Base-by-base conservation (phyloP, 1,140 invertebrate genomes). In the Chrysopa pallens region DNA sequence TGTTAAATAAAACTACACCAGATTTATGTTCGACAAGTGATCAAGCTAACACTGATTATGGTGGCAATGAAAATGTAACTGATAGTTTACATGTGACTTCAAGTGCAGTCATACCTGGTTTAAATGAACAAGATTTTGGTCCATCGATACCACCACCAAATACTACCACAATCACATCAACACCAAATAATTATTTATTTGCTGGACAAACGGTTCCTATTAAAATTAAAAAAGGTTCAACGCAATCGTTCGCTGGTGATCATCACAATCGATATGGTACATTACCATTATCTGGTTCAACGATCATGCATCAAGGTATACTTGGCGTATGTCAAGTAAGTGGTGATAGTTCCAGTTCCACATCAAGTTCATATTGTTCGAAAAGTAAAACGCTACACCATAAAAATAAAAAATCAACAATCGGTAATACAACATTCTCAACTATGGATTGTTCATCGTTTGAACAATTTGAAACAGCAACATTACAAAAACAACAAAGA, bases 191-290 rank as follows among this genome's bases (percentile, higher is more conserved):
- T 12, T 48, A 52, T 33, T 36, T 45, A 8, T 45, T 61, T 7
- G 56, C 55, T 4, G 59, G 57, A 13, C 59, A 61, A 46, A 61
- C 57, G 4, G 53, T 59, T 38, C 59, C 59, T 17, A 60, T 59
- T 29, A 58, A 52, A 8, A 55, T 61, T 33, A 61, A 61, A 42
- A 9, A 33, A 12, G 8, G n/a, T 4, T 9, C 31, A 12, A 9
- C 31, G 6, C n/a, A 33, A 9, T 33, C 31, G 6, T 33, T 11
- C 31, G 31, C 31, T 33, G 17, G 17, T 23, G 31, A 33, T 11
- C 31, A 33, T 33, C n/a, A 11, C 4, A 33, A 33, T 33, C 39
- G 47, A 47, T 13, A 41, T 49, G 13, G 43, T 48, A 27, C 41
- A 33, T 33, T 28, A 47, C 42, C 43, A 45, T 41, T 35, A 40